Evolutionary conservation across 2,797 vertebrate genomes (phyloP).

Genomic region (Lacerta agilis): DNA sequence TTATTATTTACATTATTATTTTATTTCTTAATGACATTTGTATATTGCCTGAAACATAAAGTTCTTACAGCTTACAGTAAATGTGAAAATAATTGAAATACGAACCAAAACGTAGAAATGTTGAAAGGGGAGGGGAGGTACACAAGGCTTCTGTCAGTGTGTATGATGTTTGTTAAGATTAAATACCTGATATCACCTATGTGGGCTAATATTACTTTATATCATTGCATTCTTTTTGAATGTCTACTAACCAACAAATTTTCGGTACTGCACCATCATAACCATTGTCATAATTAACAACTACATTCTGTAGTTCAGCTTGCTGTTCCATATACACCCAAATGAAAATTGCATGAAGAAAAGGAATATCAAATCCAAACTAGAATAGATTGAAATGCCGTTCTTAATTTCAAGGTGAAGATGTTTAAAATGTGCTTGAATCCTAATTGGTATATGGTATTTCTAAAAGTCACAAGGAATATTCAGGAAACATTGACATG

Average conservation of each 20-base stretch:
- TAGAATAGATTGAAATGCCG: not conserved
- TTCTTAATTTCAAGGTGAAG: not conserved
- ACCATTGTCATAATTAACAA: conserved; percentile 28
- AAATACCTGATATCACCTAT: not conserved
- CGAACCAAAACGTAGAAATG: no score
- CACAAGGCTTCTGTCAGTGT: not conserved
- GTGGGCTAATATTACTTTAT: not conserved
- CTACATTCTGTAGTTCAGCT: conserved; percentile 26
- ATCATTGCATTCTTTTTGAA: conserved; percentile 3
- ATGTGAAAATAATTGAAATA: no score
- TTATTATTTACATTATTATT: no score
- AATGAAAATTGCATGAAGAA: conserved; percentile 10
- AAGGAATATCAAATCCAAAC: not conserved
- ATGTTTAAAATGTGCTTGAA: not conserved
- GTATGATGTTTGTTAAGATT: not conserved
- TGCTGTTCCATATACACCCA: conserved; percentile 17
- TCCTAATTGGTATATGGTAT: not conserved
- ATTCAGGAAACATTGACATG: not conserved
- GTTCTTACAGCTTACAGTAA: no score
- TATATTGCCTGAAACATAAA: no score
- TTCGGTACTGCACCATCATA: not conserved
- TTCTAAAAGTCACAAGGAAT: not conserved
- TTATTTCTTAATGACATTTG: no score
- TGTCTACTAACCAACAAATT: conserved; percentile 20
- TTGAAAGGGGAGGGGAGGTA: not conserved